These are phyloP conservation scores for Drosophila rhopaloa DNA, from an alignment of 1,140 invertebrate genomes.

Conservation along the genomic window DNA sequence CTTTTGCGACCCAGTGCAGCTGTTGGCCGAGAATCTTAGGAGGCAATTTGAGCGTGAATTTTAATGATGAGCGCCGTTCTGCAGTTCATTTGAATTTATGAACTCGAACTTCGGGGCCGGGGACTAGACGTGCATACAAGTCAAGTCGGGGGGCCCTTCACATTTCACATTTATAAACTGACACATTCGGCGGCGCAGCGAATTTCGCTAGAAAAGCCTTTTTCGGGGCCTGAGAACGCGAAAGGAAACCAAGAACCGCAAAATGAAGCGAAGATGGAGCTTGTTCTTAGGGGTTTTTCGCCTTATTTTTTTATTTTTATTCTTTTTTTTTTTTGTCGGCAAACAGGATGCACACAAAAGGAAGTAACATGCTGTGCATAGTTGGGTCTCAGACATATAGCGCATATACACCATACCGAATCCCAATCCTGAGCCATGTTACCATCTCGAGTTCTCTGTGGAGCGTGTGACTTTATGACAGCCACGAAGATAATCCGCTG, in stretches of 20 bases:
- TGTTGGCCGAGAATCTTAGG: constrained; percentile 35
- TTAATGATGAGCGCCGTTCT: constrained; percentile 77
- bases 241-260: constrained; percentile 16
- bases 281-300: neutral
- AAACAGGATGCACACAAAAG: constrained; percentile 72
- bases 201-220: constrained; percentile 73
- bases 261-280: neutral
- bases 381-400: constrained; percentile 33
- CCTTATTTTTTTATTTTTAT: neutral
- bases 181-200: constrained; percentile 68
- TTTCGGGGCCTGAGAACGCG: constrained; percentile 55
- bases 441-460: constrained; percentile 27
- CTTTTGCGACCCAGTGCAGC: constrained; percentile 33
- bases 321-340: constrained; percentile 31
- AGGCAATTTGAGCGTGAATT: constrained; percentile 81
- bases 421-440: constrained; percentile 24
- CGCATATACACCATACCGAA: constrained; percentile 13
- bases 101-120: constrained; percentile 1
- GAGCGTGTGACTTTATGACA: constrained; percentile 72
- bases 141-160: constrained; percentile 17
- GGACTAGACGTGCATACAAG: constrained; percentile 63
- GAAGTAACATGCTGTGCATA: constrained; percentile 76
- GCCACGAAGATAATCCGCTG: constrained; percentile 11
- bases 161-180: constrained; percentile 64
- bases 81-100: constrained; percentile 79